These are phyloP conservation scores for Sipha flava DNA, from an alignment of 1,140 invertebrate genomes.

Conservation along the genomic window DNA sequence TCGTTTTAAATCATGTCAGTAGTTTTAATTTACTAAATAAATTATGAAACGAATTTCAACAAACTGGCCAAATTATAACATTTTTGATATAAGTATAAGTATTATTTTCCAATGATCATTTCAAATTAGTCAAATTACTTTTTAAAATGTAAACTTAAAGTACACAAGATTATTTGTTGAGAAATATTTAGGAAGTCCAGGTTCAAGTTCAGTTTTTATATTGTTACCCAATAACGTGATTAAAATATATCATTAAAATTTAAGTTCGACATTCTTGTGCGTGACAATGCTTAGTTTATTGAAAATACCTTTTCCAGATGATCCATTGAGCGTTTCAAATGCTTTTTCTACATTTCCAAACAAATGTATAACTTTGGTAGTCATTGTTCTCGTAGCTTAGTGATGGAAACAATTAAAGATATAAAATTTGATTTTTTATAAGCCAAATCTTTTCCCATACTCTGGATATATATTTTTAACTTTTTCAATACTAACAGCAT, in stretches of 20 bases:
- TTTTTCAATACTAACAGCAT: neutral
- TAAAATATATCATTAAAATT: neutral
- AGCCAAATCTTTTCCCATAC: neutral
- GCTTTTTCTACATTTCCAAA: neutral
- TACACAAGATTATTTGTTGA: neutral
- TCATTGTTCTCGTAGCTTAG: neutral
- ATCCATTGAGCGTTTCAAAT: neutral
- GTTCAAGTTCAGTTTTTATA: neutral
- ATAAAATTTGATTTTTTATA: neutral
- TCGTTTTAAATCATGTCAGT: no score
- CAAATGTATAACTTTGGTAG: neutral
- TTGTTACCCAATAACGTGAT: no score
- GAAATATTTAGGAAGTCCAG: neutral
- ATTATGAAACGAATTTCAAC: no score
- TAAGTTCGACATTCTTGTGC: neutral
- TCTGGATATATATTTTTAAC: neutral
- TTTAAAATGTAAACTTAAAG: neutral
- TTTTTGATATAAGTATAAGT: no score
- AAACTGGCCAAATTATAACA: no score
- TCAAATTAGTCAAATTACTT: no score
- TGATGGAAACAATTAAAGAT: neutral
- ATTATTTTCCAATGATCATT: no score
- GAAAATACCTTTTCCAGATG: no score
- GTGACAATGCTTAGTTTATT: no score
- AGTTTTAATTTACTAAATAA: no score